Evolutionary conservation across 53 echinoderm and acorn worm species (phyloP).

Genomic region (Paelopatides confundens): DNA sequence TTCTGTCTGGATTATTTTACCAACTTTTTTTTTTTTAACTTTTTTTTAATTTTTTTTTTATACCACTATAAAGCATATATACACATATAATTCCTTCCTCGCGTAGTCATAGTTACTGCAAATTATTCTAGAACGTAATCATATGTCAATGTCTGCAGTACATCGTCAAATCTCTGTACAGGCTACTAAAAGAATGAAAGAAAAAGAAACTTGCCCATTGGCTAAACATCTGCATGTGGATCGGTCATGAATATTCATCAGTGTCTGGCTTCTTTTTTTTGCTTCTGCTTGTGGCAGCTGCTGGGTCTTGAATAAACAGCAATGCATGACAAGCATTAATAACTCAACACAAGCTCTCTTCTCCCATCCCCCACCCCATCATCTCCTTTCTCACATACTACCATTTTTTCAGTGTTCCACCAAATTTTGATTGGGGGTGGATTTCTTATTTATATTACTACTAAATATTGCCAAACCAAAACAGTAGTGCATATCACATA

Average conservation of each 20-base stretch:
- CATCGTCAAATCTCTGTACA: background rate
- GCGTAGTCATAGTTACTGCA: too few species aligned
- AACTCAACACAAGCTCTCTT: slow-evolving; percentile 23
- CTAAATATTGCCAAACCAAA: too few species aligned
- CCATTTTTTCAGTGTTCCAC: background rate
- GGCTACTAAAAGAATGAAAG: background rate
- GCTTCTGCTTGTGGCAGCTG: slow-evolving; percentile 14
- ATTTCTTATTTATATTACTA: too few species aligned
- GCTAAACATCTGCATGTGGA: background rate
- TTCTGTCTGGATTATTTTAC: too few species aligned
- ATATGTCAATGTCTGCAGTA: background rate
- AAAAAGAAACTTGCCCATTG: background rate
- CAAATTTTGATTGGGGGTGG: background rate
- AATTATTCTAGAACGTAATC: too few species aligned
- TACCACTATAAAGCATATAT: too few species aligned
- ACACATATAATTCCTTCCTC: too few species aligned
- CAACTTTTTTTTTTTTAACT: too few species aligned
- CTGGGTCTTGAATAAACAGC: background rate
- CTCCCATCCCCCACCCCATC: background rate
- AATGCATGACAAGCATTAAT: slow-evolving; percentile 32
- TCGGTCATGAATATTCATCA: background rate
- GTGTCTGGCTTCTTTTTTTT: slow-evolving; percentile 7
- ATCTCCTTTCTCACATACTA: background rate
- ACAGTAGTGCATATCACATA: too few species aligned
- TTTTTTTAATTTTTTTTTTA: too few species aligned